phyloP scores from a whole-genome alignment of 2,113 vertebrate species.

The Cephalopterus ornatus region DNA sequence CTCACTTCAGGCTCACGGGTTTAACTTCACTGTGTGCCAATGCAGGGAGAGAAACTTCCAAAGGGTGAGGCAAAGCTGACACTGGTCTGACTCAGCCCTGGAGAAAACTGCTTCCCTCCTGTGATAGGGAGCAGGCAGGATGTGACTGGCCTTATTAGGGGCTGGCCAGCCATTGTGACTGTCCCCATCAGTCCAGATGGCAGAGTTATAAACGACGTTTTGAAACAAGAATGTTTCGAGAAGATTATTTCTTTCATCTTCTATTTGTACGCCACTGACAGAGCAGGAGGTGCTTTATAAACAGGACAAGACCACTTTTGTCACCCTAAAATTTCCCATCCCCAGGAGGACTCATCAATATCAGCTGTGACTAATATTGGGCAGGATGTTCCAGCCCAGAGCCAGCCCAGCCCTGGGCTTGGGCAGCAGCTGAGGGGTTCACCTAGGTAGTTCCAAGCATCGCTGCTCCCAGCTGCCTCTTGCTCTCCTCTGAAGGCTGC shows the following conservation, averaged over 20 bases:
- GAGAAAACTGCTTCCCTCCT: not conserved
- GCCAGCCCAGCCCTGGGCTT: not conserved
- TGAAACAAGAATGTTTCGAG: not conserved
- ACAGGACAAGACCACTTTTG: not conserved
- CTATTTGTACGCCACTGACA: not conserved
- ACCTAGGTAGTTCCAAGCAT: not conserved
- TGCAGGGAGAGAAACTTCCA: not conserved
- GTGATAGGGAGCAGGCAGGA: not conserved
- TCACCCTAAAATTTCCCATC: not conserved
- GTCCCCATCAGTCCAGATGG: not conserved
- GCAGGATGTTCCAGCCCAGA: not conserved
- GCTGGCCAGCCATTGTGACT: not conserved
- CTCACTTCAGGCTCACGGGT: not conserved
- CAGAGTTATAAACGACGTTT: not conserved
- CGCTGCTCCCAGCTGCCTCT: not conserved
- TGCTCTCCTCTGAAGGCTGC: not conserved
- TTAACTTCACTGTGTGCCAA: fast-evolving
- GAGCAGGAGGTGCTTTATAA: not conserved
- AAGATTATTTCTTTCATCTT: not conserved
- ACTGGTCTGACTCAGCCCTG: not conserved
- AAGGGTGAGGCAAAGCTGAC: not conserved
- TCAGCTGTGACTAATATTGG: not conserved
- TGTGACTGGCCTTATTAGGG: not conserved
- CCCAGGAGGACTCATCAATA: fast-evolving
- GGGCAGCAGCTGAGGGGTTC: fast-evolving